Percentiles rank a stretch among this genome's conserved stretches.
These are phyloP conservation scores for Chaitophorus viminalis DNA, from an alignment of 2,888 invertebrate genomes.

Conservation along the genomic window DNA sequence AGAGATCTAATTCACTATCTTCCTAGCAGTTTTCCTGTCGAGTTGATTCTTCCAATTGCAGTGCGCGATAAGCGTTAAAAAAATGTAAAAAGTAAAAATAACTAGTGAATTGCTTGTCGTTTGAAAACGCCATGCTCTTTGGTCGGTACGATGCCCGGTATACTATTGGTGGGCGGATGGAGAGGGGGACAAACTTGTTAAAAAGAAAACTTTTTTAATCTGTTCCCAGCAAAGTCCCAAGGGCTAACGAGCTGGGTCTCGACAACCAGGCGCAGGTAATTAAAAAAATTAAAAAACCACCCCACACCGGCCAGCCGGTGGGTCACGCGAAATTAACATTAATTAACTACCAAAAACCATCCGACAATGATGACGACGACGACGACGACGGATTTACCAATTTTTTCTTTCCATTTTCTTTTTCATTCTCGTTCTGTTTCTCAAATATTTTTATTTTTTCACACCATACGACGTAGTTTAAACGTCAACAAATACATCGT, in stretches of 20 bases:
- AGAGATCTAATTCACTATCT: slow-evolving; percentile 18
- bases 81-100: slow-evolving; percentile 43
- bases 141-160: not conserved
- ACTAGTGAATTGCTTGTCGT: slow-evolving; percentile 49
- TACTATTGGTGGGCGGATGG: not conserved
- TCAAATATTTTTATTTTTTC: not conserved
- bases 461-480: not conserved
- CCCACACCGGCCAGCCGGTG: not conserved
- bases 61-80: slow-evolving; percentile 49
- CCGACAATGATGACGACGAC: not conserved
- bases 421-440: not conserved
- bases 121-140: slow-evolving; percentile 32
- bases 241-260: slow-evolving; percentile 39
- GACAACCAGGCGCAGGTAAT: slow-evolving; percentile 37
- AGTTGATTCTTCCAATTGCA: slow-evolving; percentile 42
- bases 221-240: slow-evolving; percentile 16
- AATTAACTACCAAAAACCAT: slow-evolving; percentile 38
- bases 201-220: slow-evolving; percentile 60
- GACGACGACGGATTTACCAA: slow-evolving; percentile 4
- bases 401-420: slow-evolving; percentile 6
- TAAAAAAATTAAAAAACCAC: slow-evolving; percentile 46
- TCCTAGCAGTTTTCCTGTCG: slow-evolving; percentile 3
- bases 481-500: not conserved
- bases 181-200: slow-evolving; percentile 28
- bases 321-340: slow-evolving; percentile 54